Evolutionary conservation across 2,888 invertebrate genomes (phyloP).

Genomic region (Cenopis cana): DNA sequence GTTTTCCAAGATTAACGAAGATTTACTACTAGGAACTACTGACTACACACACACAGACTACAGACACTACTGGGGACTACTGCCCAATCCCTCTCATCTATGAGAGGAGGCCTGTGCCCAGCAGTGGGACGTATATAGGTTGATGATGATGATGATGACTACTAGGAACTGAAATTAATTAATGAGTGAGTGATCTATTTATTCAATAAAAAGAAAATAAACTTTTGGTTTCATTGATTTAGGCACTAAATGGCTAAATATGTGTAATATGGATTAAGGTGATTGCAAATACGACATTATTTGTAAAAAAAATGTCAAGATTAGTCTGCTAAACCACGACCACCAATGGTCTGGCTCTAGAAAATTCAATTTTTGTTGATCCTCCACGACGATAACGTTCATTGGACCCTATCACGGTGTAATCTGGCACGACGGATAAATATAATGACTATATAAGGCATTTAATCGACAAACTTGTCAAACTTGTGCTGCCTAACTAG

Average conservation of each 20-base stretch:
- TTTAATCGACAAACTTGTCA: constrained; percentile 14
- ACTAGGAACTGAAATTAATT: background rate
- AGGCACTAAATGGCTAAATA: background rate
- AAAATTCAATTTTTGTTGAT: constrained; percentile 29
- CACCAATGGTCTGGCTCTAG: constrained; percentile 25
- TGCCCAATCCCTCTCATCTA: too few species aligned
- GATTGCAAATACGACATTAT: background rate
- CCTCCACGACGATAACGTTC: constrained; percentile 21
- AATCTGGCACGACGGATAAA: constrained; percentile 29
- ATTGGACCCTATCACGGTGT: constrained; percentile 13
- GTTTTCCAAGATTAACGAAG: background rate
- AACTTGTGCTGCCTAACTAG: background rate
- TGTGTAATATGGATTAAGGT: background rate
- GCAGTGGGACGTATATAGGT: too few species aligned
- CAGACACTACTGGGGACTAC: too few species aligned
- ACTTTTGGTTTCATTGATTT: background rate
- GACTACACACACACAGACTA: too few species aligned
- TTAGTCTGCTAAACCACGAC: constrained; percentile 26
- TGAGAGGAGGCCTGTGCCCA: too few species aligned
- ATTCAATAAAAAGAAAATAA: background rate
- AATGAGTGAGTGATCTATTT: background rate
- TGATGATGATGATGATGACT: too few species aligned
- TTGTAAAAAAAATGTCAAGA: constrained; percentile 2
- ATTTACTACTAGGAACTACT: too few species aligned
- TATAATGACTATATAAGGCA: constrained; percentile 17